Conservation (phyloP, 2,797 vertebrate species). For the Loris lydekkerianus region DNA sequence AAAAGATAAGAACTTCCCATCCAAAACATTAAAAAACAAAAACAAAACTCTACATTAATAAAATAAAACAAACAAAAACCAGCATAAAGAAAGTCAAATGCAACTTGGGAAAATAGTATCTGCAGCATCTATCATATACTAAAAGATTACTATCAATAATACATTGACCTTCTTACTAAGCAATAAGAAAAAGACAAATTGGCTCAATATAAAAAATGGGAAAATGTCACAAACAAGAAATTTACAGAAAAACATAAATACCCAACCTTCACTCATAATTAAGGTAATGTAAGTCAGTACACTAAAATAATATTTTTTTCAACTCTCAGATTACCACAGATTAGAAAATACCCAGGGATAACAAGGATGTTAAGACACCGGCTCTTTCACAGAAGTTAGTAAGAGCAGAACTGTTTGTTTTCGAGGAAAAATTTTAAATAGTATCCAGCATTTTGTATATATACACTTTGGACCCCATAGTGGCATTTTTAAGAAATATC, state of each 20-base stretch:
- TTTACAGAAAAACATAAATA: neutral
- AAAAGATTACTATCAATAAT: neutral
- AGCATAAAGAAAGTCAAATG: neutral
- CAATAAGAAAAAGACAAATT: conserved; percentile 37
- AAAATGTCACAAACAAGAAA: neutral
- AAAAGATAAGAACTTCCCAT: neutral
- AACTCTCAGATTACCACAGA: neutral
- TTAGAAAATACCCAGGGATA: neutral
- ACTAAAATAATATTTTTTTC: neutral
- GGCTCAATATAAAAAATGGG: neutral
- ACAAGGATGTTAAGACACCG: neutral
- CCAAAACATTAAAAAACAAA: conserved; percentile 12
- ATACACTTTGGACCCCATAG: neutral
- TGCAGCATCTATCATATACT: neutral
- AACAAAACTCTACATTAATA: neutral
- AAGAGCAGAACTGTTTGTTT: neutral
- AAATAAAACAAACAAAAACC: neutral
- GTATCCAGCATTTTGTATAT: neutral
- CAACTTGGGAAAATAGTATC: neutral
- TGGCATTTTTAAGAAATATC: neutral
- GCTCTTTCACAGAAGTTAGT: neutral
- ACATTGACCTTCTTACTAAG: neutral
- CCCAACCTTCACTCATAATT: neutral
- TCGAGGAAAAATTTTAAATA: neutral
- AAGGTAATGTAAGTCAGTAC: conserved; percentile 42